These are phyloP conservation scores for Carcinoscorpius rotundicauda DNA, from an alignment of 1,140 invertebrate species.

Conservation along the genomic window DNA sequence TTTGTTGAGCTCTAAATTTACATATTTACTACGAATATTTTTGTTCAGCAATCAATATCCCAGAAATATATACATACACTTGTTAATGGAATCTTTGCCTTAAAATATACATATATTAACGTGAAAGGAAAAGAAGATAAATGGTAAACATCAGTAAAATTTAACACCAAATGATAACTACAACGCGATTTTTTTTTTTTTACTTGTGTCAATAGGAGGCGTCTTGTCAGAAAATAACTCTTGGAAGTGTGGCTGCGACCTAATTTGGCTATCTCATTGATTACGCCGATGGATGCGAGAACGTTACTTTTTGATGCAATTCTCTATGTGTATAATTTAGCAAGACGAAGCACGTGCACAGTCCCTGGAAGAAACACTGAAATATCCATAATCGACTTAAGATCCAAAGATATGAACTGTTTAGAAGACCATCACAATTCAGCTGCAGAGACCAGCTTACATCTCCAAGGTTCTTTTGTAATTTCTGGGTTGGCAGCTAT, in stretches of 20 bases:
- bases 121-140: no score
- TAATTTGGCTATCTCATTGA: conserved; percentile 81
- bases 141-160: no score
- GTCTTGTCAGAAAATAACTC: conserved; percentile 69
- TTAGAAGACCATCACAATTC: not conserved
- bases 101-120: no score
- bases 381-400: conserved; percentile 52
- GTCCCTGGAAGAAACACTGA: conserved; percentile 44
- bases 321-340: conserved; percentile 36
- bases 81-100: no score
- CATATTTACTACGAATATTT: no score
- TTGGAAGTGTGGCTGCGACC: conserved; percentile 68
- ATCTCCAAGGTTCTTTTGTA: no score
- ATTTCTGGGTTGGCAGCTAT: no score
- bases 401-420: conserved; percentile 51
- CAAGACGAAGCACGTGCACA: conserved; percentile 48
- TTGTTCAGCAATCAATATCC: no score
- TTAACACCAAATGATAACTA: no score
- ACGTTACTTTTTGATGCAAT: conserved; percentile 45
- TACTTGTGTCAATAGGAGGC: conserved; percentile 47
- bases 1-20: no score
- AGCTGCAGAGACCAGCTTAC: not conserved
- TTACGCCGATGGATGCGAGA: conserved; percentile 70
- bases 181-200: no score
- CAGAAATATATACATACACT: no score